Evolutionary conservation across 2,888 invertebrate species (phyloP).

Genomic region (Apocheima hispidaria): DNA sequence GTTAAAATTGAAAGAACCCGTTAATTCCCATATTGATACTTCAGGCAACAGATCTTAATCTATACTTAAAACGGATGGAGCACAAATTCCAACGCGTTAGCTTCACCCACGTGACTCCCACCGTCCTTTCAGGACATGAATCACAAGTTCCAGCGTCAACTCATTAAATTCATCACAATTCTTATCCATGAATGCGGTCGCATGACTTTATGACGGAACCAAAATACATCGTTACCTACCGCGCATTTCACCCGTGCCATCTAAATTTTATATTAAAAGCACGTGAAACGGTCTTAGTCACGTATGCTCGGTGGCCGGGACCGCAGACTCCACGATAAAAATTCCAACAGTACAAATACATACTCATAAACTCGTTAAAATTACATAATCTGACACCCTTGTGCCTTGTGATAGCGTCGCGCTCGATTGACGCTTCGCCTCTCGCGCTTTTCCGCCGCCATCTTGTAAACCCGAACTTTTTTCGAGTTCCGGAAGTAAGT

Average conservation of each 20-base stretch:
- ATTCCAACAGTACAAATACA: conserved; percentile 62
- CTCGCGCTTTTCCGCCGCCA: conserved; percentile 71
- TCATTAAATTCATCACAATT: conserved; percentile 48
- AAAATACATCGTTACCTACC: conserved; percentile 72
- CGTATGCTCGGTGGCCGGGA: conserved; percentile 73
- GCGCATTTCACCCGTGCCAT: conserved; percentile 67
- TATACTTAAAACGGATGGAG: background rate
- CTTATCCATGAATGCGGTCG: conserved; percentile 52
- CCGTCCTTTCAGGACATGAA: conserved; percentile 39
- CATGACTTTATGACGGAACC: conserved; percentile 62
- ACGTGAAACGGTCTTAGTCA: conserved; percentile 76
- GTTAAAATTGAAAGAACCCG: too few relatives aligned
- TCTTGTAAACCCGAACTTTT: conserved; percentile 58
- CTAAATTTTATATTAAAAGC: conserved; percentile 77
- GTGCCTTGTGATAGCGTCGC: conserved; percentile 48
- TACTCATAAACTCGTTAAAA: conserved; percentile 47
- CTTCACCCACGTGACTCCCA: conserved; percentile 22
- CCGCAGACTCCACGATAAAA: conserved; percentile 71
- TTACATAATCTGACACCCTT: conserved; percentile 36
- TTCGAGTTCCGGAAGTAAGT: conserved; percentile 71
- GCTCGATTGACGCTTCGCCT: conserved; percentile 51
- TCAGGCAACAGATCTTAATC: too few relatives aligned
- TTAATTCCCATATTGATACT: too few relatives aligned
- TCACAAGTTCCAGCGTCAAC: conserved; percentile 41
- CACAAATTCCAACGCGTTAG: conserved; percentile 14